A percentile compares a stretch with the other conserved stretches of the same genome.
phyloP scores from a whole-genome alignment of 53 echinoderm and acorn worm species.

The Henricia sp. region DNA sequence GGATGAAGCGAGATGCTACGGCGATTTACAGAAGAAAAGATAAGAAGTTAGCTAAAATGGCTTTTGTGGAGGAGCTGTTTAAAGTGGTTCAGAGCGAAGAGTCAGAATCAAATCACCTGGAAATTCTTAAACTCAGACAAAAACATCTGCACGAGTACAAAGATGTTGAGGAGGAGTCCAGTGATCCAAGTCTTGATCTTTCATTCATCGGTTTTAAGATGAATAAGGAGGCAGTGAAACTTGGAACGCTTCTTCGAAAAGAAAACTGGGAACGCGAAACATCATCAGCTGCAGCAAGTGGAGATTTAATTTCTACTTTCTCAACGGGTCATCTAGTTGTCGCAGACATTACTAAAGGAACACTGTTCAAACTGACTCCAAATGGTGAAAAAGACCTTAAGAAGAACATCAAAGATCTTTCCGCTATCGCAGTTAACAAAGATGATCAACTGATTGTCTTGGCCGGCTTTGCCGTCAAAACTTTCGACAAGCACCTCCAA shows the following conservation, averaged over 20 bases:
- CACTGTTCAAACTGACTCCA: neutral
- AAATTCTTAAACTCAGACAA: slow-evolving; percentile 13
- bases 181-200: neutral
- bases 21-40: neutral
- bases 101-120: neutral
- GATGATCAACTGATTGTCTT: slow-evolving; percentile 16
- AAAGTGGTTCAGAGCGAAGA: neutral
- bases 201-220: slow-evolving; percentile 8
- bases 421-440: slow-evolving; percentile 22
- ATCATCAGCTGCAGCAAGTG: neutral
- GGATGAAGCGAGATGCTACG: neutral
- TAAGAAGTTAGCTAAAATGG: slow-evolving; percentile 10
- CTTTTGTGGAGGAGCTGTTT: neutral
- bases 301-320: neutral
- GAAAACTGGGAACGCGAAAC: neutral
- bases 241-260: neutral
- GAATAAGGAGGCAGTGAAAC: neutral
- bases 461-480: neutral
- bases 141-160: neutral
- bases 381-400: neutral
- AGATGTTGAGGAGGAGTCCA: neutral
- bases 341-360: neutral
- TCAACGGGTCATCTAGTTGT: slow-evolving; percentile 6
- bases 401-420: neutral
- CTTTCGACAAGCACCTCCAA: neutral